Conservation (phyloP, 2,888 invertebrate genomes). For the Cybosia mesomella region DNA sequence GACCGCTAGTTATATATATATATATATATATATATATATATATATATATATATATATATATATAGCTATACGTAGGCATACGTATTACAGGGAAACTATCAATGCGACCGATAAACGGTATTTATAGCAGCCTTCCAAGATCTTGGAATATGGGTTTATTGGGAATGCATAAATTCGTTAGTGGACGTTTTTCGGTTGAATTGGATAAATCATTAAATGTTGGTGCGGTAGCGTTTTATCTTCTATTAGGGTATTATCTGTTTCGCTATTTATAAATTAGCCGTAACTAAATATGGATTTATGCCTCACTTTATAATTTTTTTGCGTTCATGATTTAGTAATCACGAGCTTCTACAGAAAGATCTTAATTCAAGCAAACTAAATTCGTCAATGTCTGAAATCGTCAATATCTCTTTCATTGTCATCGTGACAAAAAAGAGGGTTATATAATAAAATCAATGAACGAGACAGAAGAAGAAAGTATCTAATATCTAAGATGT, state of each 20-base stretch:
- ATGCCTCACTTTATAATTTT: not conserved
- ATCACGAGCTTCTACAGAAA: not conserved
- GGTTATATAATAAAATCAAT: slow-evolving; percentile 37
- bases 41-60: no score
- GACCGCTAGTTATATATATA: not conserved
- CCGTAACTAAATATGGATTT: not conserved
- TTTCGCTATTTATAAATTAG: not conserved
- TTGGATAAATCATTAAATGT: not conserved
- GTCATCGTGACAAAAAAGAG: slow-evolving; percentile 32
- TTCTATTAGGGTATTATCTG: not conserved
- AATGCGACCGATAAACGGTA: not conserved
- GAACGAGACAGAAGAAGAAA: slow-evolving; percentile 18
- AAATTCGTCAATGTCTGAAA: not conserved
- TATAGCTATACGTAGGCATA: no score
- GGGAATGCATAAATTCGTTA: not conserved
- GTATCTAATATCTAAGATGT: not conserved
- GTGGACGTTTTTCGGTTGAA: not conserved
- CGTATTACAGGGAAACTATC: not conserved
- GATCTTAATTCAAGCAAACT: not conserved
- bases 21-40: not conserved
- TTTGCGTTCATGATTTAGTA: not conserved
- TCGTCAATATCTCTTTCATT: slow-evolving; percentile 2
- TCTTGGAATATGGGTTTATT: slow-evolving; percentile 1
- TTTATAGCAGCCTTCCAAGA: not conserved
- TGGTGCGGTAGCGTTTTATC: not conserved